Base-by-base conservation (phyloP, 2,888 invertebrate species). In the Scaeva pyrastri region DNA sequence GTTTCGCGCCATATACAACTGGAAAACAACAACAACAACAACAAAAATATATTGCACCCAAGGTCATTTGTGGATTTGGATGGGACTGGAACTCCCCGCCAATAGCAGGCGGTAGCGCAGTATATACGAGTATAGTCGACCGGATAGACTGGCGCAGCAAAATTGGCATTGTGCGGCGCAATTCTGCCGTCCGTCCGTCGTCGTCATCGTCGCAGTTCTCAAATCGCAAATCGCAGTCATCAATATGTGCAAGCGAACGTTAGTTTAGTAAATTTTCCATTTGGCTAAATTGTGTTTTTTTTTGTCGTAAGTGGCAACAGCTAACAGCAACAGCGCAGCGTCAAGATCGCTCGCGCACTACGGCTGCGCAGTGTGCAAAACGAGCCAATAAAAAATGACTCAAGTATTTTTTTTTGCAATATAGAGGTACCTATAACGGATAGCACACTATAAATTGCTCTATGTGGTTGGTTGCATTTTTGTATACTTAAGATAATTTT, bases 11-110 rank as follows among this genome's bases (percentile, higher is more conserved):
- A 41, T 14, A 31, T 31, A 31, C 5, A 31, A 31, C 5, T 7
- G 5, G 31, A 31, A 31, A 8, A 31, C 5, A 1, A 7, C 26
- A 43, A 66, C 21, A 71, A 45, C 19, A 23, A 26, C 10, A 60
- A 2, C n/a, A 26, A 48, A 45, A 43, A 58, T 50, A 79, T 58
- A 84, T 80, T 84, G 84, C 84, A 85, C 68, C 70, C 85, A 85
- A 85, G 85, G 85, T 85, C 85, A 81, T 64, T 31, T 70, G 19
- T 43, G 64, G 39, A 39, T 23, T n/a, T 36, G 62, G 31, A 31
- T 31, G 5, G 31, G 31, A 31, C 50, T 62, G 68, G 55, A 43
- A 43, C 62, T 76, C 68, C 62, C 76, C 52, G 62, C 81, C 84
- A 85, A 85, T 85, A 50, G 71, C 80, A 31, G 31, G 31, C 31